These are phyloP conservation scores for Metellina segmentata DNA, from an alignment of 2,888 invertebrate genomes.

Conservation along the genomic window DNA sequence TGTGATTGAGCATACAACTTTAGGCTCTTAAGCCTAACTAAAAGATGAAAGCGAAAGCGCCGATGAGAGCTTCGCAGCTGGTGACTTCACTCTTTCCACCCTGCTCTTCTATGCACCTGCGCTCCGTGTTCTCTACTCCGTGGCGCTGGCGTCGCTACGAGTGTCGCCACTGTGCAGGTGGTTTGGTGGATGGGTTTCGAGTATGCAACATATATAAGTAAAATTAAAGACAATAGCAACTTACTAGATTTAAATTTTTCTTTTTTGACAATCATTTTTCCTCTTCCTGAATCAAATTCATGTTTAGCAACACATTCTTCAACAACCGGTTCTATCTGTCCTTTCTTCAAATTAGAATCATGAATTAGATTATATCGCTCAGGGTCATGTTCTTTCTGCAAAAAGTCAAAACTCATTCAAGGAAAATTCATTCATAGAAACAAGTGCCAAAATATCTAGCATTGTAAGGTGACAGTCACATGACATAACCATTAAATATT, in stretches of 20 bases:
- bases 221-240: background rate
- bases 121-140: too few species aligned
- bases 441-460: background rate
- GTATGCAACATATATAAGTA: background rate
- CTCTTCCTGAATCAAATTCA: constrained; percentile 6
- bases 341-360: background rate
- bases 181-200: too few species aligned
- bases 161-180: background rate
- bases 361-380: background rate
- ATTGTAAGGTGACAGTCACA: background rate
- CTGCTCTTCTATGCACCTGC: too few species aligned
- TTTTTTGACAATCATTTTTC: constrained; percentile 24
- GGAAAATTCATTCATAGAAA: background rate
- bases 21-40: too few species aligned
- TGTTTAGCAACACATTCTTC: background rate
- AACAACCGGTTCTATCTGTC: constrained; percentile 4
- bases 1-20: too few species aligned
- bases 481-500: background rate
- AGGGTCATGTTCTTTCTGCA: constrained; percentile 10
- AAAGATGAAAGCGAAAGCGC: too few species aligned
- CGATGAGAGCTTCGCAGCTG: too few species aligned
- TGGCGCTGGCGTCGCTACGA: too few species aligned
- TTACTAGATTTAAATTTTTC: background rate
- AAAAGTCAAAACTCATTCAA: background rate
- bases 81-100: too few species aligned